Conservation (phyloP, 2,113 vertebrate species). For the Apaloderma vittatum region DNA sequence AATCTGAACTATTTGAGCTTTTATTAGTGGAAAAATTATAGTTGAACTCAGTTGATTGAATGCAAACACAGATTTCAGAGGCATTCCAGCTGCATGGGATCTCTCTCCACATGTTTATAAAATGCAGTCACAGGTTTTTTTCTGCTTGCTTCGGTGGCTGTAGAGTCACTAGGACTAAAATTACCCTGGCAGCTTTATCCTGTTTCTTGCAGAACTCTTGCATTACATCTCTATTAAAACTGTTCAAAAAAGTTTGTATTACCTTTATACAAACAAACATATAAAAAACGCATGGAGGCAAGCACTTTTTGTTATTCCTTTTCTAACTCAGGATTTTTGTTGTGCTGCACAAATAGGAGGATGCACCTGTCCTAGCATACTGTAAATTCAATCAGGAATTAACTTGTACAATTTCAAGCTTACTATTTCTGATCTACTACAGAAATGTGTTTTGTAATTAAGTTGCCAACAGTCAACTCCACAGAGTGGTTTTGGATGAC, state of each 20-base stretch:
- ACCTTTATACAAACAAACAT: not conserved
- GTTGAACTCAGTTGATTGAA: not conserved
- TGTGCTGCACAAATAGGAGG: not conserved
- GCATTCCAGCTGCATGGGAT: slow-evolving; percentile 3
- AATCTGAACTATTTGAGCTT: slow-evolving; percentile 4
- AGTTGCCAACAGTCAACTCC: not conserved
- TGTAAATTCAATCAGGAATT: slow-evolving; percentile 28
- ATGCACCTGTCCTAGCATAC: not conserved
- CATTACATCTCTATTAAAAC: not conserved
- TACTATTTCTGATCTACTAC: slow-evolving; percentile 8
- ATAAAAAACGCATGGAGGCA: not conserved
- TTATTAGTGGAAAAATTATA: slow-evolving; percentile 51
- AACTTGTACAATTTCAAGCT: not conserved
- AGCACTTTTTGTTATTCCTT: not conserved
- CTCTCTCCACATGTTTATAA: not conserved
- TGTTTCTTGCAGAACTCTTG: not conserved
- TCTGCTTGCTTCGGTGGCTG: not conserved
- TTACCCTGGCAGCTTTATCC: not conserved
- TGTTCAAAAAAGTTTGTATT: not conserved
- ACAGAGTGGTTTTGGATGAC: not conserved
- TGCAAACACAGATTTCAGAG: not conserved
- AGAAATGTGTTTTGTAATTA: slow-evolving; percentile 27
- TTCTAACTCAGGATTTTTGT: not conserved
- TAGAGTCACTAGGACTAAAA: not conserved
- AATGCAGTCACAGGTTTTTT: not conserved